Evolutionary conservation across 1,140 invertebrate species (phyloP), one percentile per base, ranked within the genome.

Genomic region (Zaprionus tsacasi): DNA sequence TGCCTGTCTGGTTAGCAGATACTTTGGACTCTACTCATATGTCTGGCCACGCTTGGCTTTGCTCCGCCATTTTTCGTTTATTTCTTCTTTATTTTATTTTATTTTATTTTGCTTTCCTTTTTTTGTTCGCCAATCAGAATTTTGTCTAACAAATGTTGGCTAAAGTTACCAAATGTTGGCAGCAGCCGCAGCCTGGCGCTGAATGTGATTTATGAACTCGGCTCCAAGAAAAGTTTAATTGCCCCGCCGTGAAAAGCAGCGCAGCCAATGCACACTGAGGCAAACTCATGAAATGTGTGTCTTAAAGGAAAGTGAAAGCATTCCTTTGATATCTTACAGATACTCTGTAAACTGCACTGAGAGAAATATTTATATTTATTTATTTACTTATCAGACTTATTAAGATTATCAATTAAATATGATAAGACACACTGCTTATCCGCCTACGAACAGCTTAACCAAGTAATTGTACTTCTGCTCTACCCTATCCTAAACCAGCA

Each of bases 141-240:
- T 50, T 21, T 50, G 45, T 50, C 82, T 69, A 58, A 70, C 36
- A 63, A 70, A 74, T 50, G 70, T 54, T 59, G 59, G 65, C 58
- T 55, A 57, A 74, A 74, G 71, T 65, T 65, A 33, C 12, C 15
- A 57, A 10, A 43, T 45, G 17, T 30, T 54, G 25, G 50, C 35
- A 35, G 45, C 38, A 33, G 63, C 63, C 38, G 43, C 60, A 45
- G 83, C 79, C 82, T 83, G 80, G 70, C 76, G 65, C 72, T 90
- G 85, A 89, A 85, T 90, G 85, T 89, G 85, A 89, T 89, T 89
- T 89, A 89, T 89, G 85, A 89, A 89, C 85, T 89, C 72, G 69
- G 72, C 71, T 76, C 78, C 74, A 85, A 83, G 86, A 89, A 88
- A 89, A 89, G 85, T 89, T 89, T 89, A 89, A 89, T 89, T 90